These are phyloP conservation scores for Notiomystis cincta DNA, from an alignment of 2,113 vertebrate species.

Conservation along the genomic window DNA sequence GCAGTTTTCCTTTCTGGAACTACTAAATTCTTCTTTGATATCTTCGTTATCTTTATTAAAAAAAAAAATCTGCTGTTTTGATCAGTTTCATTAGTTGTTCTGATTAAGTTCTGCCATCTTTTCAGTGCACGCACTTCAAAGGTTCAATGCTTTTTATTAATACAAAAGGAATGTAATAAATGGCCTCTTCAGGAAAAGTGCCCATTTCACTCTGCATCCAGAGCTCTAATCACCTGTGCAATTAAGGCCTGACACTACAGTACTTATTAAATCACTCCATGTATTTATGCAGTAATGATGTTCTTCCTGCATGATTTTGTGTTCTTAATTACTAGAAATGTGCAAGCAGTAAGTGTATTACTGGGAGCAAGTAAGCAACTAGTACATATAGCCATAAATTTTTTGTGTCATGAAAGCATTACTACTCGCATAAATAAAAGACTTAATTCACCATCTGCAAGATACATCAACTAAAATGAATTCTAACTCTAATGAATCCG, in stretches of 20 bases:
- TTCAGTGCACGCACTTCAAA: not conserved
- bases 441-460: not conserved
- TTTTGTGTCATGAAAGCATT: not conserved
- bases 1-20: not conserved
- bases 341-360: not conserved
- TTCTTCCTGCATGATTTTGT: not conserved
- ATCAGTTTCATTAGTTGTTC: not conserved
- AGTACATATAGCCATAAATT: not conserved
- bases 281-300: not conserved
- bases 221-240: not conserved
- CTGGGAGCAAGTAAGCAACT: not conserved
- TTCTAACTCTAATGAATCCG: not conserved
- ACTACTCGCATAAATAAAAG: not conserved
- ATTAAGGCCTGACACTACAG: not conserved
- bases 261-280: not conserved
- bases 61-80: not conserved
- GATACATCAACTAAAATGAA: not conserved
- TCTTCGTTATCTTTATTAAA: not conserved
- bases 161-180: not conserved
- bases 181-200: not conserved
- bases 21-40: not conserved
- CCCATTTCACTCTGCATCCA: not conserved
- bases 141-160: not conserved
- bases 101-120: not conserved
- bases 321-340: not conserved